Evolutionary conservation across 1,140 invertebrate genomes (phyloP), one percentile per base, ranked within the genome.

Genomic region (Sipha flava): DNA sequence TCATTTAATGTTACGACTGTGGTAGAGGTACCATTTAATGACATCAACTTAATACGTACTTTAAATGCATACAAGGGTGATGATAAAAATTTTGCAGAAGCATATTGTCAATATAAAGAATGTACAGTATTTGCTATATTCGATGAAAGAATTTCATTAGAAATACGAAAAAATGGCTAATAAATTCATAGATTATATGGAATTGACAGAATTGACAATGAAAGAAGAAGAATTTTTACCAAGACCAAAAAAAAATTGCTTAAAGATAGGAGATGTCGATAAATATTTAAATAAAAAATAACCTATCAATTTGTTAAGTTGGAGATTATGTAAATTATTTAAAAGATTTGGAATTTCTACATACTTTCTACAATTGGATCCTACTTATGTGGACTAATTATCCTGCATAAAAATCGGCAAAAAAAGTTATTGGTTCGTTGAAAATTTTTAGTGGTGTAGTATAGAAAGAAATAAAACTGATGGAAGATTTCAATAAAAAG

Each of bases 111-210:
- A 26, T 72, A 43, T 45, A 57, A 82, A 37, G 79, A 84, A 64
- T 43, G 82, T 49, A 80, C 77, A 37, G 73, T 45, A 40, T 81
- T 84, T 43, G 57, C 82, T 40, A 81, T 84, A 49, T 84, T 85
- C 81, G 83, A 85, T 64, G 59, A 64, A 64, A 18, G 14, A 64
- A n/a, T 34, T n/a, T 79, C 40, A 81, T 14, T 66, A 73, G 1
- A 75, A 64, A 64, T 9, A 16, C 6, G 10, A 37, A 64, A 5
- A n/a, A 23, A 64, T 29, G 1, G 54, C 54, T 5, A 7, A 12
- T 12, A 57, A 57, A 29, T 7, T 57, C 23, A 29, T 1, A 57
- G 26, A 21, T 5, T 26, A n/a, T n/a, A n/a, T n/a, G n/a, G n/a
- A n/a, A n/a, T n/a, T n/a, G n/a, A n/a, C n/a, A n/a, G n/a, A n/a